Evolutionary conservation across 2,113 vertebrate genomes (phyloP).

Genomic region (Azemiops feae): DNA sequence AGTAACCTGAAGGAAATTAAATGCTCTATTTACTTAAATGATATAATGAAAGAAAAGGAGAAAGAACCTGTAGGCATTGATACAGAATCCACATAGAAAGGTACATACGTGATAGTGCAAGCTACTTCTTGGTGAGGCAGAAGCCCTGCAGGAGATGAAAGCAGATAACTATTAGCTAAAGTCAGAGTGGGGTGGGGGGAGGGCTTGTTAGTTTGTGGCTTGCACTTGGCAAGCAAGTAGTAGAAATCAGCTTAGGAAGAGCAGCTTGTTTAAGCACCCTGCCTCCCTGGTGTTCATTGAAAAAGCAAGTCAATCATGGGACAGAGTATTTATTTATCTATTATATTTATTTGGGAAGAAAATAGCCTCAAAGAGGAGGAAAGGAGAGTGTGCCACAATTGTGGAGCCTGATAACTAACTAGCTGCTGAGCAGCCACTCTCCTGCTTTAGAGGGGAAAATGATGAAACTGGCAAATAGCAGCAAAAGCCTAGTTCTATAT

Average conservation of each 20-base stretch:
- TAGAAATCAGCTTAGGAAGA: not conserved
- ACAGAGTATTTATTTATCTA: not conserved
- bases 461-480: not conserved
- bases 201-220: not conserved
- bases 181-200: not conserved
- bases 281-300: not conserved
- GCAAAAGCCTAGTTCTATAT: not conserved
- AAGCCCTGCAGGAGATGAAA: not conserved
- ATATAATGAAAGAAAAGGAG: not conserved
- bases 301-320: not conserved
- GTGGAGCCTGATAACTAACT: not conserved
- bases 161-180: not conserved
- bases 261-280: not conserved
- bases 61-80: not conserved
- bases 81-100: not conserved
- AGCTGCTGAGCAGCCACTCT: not conserved
- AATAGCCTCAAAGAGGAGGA: not conserved
- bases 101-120: not conserved
- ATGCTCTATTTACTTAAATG: not conserved
- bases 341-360: not conserved
- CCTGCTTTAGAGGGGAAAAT: not conserved
- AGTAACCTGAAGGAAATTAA: not conserved
- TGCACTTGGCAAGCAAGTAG: not conserved
- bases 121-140: not conserved
- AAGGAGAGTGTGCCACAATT: not conserved